Evolutionary conservation across 2,888 invertebrate genomes (phyloP).

Genomic region (Galerucella pusilla): DNA sequence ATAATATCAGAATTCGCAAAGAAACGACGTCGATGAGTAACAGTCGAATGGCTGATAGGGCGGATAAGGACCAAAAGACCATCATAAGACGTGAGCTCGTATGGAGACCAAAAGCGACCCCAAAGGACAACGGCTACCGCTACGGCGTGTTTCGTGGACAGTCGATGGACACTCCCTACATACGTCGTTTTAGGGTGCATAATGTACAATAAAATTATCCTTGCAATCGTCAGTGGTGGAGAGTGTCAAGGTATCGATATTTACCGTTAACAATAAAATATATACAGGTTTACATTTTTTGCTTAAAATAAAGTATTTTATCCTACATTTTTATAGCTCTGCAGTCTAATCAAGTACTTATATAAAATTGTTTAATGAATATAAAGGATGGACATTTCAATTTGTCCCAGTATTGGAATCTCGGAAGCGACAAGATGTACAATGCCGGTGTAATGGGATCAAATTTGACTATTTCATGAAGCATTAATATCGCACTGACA

Average conservation of each 20-base stretch:
- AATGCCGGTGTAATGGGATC: no score
- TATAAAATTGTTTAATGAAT: no score
- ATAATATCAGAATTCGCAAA: slow-evolving; percentile 41
- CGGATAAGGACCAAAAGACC: slow-evolving; percentile 32
- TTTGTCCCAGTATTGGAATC: no score
- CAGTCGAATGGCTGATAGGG: slow-evolving; percentile 38
- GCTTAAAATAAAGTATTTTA: neutral
- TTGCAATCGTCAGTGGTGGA: slow-evolving; percentile 26
- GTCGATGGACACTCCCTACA: slow-evolving; percentile 57
- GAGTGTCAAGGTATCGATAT: neutral
- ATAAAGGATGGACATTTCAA: no score
- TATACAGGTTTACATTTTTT: neutral
- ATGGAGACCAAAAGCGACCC: slow-evolving; percentile 48
- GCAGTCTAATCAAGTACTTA: no score
- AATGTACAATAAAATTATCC: slow-evolving; percentile 49
- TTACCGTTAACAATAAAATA: neutral
- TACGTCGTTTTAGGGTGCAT: slow-evolving; percentile 52
- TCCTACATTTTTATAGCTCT: no score
- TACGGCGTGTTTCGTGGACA: slow-evolving; percentile 50
- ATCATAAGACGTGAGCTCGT: slow-evolving; percentile 37
- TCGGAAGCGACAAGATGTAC: no score
- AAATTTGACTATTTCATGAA: no score
- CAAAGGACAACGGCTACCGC: slow-evolving; percentile 47
- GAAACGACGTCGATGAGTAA: slow-evolving; percentile 43
- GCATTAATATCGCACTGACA: no score